Percentiles rank a stretch among this genome's conserved stretches.
Evolutionary conservation across 2,113 vertebrate species (phyloP).

Genomic region (Halichoeres trimaculatus): DNA sequence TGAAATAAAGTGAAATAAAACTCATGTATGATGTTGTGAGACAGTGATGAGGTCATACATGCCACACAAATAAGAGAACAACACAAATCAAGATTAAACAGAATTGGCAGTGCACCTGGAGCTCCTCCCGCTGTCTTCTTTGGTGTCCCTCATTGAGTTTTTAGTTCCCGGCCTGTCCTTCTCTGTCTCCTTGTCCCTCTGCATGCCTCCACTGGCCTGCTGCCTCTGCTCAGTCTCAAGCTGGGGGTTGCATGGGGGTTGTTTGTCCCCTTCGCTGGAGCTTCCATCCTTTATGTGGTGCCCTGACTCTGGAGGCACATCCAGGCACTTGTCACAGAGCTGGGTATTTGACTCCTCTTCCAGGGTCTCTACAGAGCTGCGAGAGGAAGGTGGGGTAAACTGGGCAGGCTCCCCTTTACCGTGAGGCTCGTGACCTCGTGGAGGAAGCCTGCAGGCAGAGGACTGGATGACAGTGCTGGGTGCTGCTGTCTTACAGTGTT

Average conservation of each 20-base stretch:
- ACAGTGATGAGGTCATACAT: too few relatives aligned
- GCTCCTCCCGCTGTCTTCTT: slow-evolving; percentile 74
- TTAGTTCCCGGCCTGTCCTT: slow-evolving; percentile 54
- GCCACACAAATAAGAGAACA: neutral
- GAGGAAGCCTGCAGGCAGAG: slow-evolving; percentile 78
- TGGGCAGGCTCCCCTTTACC: slow-evolving; percentile 66
- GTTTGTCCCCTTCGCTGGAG: slow-evolving; percentile 60
- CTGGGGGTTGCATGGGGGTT: slow-evolving; percentile 69
- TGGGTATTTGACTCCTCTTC: slow-evolving; percentile 73
- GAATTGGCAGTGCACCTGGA: slow-evolving; percentile 51
- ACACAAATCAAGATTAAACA: neutral
- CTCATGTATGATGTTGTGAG: neutral
- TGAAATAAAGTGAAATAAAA: slow-evolving; percentile 32
- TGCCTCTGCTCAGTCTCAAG: slow-evolving; percentile 74
- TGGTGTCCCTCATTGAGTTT: slow-evolving; percentile 63
- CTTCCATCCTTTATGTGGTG: slow-evolving; percentile 51
- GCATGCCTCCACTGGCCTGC: slow-evolving; percentile 48
- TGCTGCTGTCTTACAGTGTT: slow-evolving; percentile 76
- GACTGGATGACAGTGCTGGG: slow-evolving; percentile 81
- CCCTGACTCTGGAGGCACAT: slow-evolving; percentile 74
- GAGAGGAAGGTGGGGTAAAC: slow-evolving; percentile 68
- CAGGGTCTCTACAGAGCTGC: slow-evolving; percentile 48
- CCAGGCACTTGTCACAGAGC: slow-evolving; percentile 87
- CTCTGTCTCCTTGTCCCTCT: slow-evolving; percentile 65
- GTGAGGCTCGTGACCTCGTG: slow-evolving; percentile 68